Evolutionary conservation across 2,888 invertebrate genomes (phyloP).

Genomic region (Ramazzottius varieornatus): DNA sequence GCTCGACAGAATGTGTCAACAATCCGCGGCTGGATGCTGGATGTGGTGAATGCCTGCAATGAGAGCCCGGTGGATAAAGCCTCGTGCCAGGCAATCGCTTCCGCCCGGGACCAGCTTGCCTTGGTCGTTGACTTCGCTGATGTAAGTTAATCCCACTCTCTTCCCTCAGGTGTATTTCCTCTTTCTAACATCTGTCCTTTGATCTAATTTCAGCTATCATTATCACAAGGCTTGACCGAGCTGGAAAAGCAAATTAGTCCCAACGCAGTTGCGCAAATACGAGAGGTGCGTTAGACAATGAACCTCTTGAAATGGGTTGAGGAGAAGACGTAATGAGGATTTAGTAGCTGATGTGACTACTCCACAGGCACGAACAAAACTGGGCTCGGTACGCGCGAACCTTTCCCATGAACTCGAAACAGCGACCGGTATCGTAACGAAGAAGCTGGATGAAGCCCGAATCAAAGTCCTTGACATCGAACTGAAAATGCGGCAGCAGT

Average conservation of each 20-base stretch:
- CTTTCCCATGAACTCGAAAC: background rate
- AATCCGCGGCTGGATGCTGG: background rate
- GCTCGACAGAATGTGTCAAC: background rate
- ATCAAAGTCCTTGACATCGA: background rate
- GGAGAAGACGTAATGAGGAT: too few species aligned
- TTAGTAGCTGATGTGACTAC: too few species aligned
- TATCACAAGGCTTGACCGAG: background rate
- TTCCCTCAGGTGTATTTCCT: background rate
- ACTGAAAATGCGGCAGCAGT: background rate
- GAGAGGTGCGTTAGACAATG: background rate
- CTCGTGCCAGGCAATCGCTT: background rate
- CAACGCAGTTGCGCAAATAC: background rate
- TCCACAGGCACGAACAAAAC: background rate
- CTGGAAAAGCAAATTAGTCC: background rate
- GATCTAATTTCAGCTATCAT: background rate
- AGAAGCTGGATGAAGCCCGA: background rate
- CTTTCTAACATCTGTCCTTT: background rate
- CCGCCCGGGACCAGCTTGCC: background rate
- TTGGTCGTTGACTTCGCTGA: background rate
- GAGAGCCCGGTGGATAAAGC: background rate
- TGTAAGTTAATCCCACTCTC: background rate
- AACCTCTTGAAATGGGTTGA: too few species aligned
- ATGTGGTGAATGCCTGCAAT: background rate
- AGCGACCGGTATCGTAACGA: background rate
- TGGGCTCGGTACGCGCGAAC: background rate